Evolutionary conservation across 2,113 vertebrate species (phyloP).

Genomic region (Ciconia stormi): DNA sequence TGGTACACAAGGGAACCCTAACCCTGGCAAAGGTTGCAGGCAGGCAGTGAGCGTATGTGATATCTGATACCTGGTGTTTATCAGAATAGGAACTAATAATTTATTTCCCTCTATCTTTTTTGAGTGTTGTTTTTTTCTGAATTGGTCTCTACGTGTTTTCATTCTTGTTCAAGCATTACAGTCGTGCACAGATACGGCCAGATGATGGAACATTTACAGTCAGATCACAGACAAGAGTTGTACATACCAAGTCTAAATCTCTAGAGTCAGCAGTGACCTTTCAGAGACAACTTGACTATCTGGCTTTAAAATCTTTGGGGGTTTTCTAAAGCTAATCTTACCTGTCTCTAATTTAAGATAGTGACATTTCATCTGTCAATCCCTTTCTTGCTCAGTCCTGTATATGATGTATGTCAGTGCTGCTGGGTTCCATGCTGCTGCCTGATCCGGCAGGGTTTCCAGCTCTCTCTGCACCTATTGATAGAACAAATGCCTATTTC

Average conservation of each 20-base stretch:
- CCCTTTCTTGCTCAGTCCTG: background rate
- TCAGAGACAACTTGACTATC: background rate
- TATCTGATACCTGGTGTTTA: background rate
- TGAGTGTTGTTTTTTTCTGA: background rate
- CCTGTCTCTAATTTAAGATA: background rate
- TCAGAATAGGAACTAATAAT: background rate
- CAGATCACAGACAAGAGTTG: background rate
- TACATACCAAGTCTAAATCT: background rate
- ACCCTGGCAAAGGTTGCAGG: background rate
- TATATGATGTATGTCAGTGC: accelerated
- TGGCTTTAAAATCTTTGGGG: background rate
- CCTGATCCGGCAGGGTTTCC: background rate
- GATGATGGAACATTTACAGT: background rate
- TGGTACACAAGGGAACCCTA: background rate
- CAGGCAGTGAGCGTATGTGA: background rate
- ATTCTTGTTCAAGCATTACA: background rate
- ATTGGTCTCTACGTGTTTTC: background rate
- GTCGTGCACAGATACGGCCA: background rate
- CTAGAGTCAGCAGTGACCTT: constrained; percentile 41
- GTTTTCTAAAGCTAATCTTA: background rate
- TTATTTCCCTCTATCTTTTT: background rate
- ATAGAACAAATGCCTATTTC: background rate
- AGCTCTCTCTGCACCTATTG: background rate
- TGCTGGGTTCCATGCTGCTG: background rate
- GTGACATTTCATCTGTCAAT: background rate